These are phyloP conservation scores for Melinaea marsaeus DNA, from an alignment of 2,888 invertebrate genomes.

Conservation along the genomic window DNA sequence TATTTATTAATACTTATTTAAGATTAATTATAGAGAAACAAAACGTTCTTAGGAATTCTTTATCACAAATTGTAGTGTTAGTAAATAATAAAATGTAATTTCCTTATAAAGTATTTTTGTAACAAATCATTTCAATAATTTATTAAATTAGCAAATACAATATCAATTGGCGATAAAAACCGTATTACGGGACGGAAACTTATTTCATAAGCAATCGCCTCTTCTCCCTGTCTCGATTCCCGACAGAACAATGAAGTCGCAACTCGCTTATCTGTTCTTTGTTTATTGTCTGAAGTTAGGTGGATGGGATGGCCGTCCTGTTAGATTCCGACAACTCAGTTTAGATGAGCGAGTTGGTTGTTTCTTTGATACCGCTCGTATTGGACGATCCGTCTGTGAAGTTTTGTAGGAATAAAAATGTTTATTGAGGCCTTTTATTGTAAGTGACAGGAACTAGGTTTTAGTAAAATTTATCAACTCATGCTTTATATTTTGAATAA, in stretches of 20 bases:
- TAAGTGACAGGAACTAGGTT: too few species aligned
- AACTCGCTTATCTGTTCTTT: constrained; percentile 59
- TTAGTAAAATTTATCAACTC: too few species aligned
- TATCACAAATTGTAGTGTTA: neutral
- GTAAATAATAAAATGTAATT: too few species aligned
- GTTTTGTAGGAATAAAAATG: too few species aligned
- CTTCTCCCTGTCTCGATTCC: constrained; percentile 45
- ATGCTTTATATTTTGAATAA: too few species aligned
- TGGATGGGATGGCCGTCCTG: constrained; percentile 64
- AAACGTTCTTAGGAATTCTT: too few species aligned
- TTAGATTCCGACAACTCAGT: constrained; percentile 60
- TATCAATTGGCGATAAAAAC: constrained; percentile 19
- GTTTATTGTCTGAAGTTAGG: constrained; percentile 73
- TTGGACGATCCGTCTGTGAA: constrained; percentile 33
- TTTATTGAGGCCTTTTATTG: too few species aligned
- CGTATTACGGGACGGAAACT: constrained; percentile 38
- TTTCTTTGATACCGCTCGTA: constrained; percentile 47
- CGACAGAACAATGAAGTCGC: constrained; percentile 53
- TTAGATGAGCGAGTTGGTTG: constrained; percentile 66
- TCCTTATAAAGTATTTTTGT: neutral
- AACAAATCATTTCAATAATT: neutral
- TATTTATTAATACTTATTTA: too few species aligned
- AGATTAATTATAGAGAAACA: too few species aligned
- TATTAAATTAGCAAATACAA: neutral
- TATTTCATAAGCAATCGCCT: constrained; percentile 49